Evolutionary conservation across 2,113 vertebrate genomes (phyloP).

Genomic region (Procapra przewalskii): DNA sequence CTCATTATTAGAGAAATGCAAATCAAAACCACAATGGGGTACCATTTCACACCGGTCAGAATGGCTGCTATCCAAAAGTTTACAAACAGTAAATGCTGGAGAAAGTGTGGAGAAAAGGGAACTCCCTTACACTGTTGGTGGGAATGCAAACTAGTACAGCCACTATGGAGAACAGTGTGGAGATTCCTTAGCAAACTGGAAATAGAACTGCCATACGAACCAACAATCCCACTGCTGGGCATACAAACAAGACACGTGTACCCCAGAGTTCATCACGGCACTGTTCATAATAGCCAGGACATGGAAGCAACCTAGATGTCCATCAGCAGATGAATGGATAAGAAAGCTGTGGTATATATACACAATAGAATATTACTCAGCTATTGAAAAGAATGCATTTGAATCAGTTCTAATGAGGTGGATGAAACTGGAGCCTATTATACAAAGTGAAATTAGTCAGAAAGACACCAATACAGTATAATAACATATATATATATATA

Average conservation of each 20-base stretch:
- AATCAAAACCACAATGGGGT: neutral
- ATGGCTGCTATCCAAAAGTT: neutral
- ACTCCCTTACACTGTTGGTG: neutral
- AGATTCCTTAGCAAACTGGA: neutral
- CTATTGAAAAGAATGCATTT: neutral
- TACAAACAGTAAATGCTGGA: neutral
- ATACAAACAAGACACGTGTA: neutral
- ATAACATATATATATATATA: rapidly evolving
- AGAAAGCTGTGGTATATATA: neutral
- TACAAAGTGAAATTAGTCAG: neutral
- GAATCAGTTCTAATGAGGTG: neutral
- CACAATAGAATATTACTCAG: neutral
- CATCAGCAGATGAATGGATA: neutral
- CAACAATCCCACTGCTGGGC: neutral
- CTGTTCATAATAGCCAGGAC: neutral
- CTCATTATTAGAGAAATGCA: neutral
- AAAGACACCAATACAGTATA: neutral
- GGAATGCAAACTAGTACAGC: neutral
- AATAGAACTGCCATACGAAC: neutral
- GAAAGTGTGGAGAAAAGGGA: neutral
- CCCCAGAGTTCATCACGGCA: neutral
- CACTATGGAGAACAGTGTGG: neutral
- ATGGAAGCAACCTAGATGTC: neutral
- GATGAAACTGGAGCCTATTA: neutral
- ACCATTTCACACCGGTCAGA: neutral